Percentiles rank a stretch among this genome's conserved stretches.
Evolutionary conservation across 2,113 vertebrate genomes (phyloP).

Genomic region (Deroptyus accipitrinus): DNA sequence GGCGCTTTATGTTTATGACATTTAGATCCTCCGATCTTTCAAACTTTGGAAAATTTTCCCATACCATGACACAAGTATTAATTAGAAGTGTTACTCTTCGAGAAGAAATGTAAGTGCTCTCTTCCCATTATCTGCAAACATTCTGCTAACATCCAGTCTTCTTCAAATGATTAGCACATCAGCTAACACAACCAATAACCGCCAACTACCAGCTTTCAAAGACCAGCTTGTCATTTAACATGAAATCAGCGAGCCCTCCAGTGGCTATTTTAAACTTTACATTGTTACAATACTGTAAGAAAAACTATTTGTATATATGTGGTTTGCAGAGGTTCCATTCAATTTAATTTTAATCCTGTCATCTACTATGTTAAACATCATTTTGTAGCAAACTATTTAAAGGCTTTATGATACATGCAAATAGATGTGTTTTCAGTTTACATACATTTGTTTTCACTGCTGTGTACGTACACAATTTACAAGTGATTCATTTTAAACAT

Average conservation of each 20-base stretch:
- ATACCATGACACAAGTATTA: not conserved
- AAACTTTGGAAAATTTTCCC: not conserved
- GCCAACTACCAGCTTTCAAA: not conserved
- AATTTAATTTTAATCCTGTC: not conserved
- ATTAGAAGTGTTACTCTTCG: not conserved
- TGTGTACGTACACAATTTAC: not conserved
- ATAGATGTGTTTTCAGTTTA: not conserved
- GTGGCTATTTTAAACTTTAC: slow-evolving; percentile 19
- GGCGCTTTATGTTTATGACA: not conserved
- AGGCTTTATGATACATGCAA: not conserved
- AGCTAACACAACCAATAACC: not conserved
- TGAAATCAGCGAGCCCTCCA: slow-evolving; percentile 20
- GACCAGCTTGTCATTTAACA: not conserved
- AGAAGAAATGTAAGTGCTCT: not conserved
- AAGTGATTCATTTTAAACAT: not conserved
- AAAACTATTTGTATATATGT: not conserved
- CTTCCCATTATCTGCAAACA: not conserved
- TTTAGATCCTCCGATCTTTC: not conserved
- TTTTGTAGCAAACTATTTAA: not conserved
- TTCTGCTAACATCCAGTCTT: not conserved
- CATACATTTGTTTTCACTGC: not conserved
- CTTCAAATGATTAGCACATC: not conserved
- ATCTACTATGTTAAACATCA: not conserved
- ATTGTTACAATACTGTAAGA: not conserved
- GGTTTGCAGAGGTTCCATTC: not conserved